Evolutionary conservation across 64 coral and sea anemone genomes (phyloP), one percentile per base, ranked within the genome.

Genomic region (Dendronephthya gigantea): DNA sequence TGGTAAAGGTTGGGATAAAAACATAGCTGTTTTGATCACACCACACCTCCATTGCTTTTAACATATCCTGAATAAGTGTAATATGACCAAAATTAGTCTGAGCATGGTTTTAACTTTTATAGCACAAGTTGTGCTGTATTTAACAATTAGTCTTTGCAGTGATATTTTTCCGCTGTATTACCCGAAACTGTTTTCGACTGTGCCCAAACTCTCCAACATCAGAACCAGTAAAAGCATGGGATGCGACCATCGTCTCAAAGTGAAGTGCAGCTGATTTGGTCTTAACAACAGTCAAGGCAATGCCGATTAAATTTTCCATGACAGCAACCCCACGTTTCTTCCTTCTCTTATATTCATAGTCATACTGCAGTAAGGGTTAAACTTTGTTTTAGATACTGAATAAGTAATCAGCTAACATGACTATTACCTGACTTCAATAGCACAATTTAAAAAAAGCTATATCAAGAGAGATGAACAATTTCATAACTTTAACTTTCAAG

Each of bases 201-300:
- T 79, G 72, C 27, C 72, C 72, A 79, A 79, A 79, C 72, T 79
- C 72, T 79, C 72, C 72, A 35, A 79, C 28, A 35, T 79, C 72
- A 35, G 72, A 79, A 35, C 72, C 72, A 33, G 72, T 79, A 33
- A 79, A 79, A 35, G 32, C 37, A 29, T 79, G 72, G 25, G 72
- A 35, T 79, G 72, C 72, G 7, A 79, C 37, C 72, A 79, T 79
- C 15, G 28, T 79, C 32, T 79, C 72, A 79, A 28, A 79, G 72
- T 79, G 72, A 16, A 79, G 72, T 79, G 72, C 31, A 35, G 72
- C 72, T 79, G 72, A 79, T 39, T 79, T 79, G 25, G 72, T 79
- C 32, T 79, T 35, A 79, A 79, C 37, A 29, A 79, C 72, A 79
- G 72, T 79, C 72, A 79, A 79, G 72, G 72, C 72, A 79, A 76